These are phyloP conservation scores for Junonia oenone DNA, from an alignment of 2,888 invertebrate species.

Conservation along the genomic window DNA sequence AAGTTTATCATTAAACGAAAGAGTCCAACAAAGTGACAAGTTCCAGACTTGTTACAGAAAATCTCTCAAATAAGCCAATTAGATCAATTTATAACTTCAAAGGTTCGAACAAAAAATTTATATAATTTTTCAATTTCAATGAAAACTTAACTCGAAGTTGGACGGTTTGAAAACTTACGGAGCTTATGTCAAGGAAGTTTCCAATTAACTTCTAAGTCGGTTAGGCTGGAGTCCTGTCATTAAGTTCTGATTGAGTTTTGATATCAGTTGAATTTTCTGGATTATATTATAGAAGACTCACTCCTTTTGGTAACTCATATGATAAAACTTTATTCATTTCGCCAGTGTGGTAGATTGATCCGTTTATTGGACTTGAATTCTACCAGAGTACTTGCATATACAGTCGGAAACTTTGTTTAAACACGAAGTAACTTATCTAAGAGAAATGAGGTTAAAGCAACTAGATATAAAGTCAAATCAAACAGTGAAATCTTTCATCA, in stretches of 20 bases:
- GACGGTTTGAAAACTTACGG: constrained; percentile 3
- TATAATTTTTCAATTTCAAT: background rate
- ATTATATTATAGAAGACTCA: constrained; percentile 16
- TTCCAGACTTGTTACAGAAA: no score
- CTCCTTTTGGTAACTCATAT: constrained; percentile 5
- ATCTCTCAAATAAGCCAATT: no score
- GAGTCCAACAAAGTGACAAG: no score
- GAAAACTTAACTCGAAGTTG: background rate
- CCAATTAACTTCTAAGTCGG: constrained; percentile 20
- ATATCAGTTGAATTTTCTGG: constrained; percentile 23
- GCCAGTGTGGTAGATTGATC: background rate
- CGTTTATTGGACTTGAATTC: background rate
- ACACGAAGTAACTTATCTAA: no score
- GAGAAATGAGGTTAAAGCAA: no score
- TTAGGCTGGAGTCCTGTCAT: constrained; percentile 25
- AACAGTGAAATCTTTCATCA: no score
- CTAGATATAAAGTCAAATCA: no score
- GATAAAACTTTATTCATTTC: constrained; percentile 15
- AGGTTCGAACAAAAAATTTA: background rate
- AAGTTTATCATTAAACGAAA: no score
- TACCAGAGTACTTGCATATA: background rate
- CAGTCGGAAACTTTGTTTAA: background rate
- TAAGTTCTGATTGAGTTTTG: constrained; percentile 31
- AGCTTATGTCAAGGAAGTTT: constrained; percentile 18
- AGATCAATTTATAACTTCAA: no score